phyloP scores from a whole-genome alignment of 1,140 invertebrate genomes.

The Helicoverpa zea region DNA sequence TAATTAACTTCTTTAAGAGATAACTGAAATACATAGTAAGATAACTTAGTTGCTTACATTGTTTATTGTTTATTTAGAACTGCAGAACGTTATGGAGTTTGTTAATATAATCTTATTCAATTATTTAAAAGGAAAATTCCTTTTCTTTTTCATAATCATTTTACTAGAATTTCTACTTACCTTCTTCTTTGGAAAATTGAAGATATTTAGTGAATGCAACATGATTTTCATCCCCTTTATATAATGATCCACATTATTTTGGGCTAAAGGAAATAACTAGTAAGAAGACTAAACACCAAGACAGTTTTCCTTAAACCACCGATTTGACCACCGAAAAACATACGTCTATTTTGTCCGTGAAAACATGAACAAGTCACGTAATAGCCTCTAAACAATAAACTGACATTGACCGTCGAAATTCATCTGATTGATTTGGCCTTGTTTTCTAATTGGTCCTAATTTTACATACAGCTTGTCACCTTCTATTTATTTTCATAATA shows the following conservation, averaged over 20 bases:
- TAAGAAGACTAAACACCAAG: no score
- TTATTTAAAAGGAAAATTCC: no score
- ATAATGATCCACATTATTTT: no score
- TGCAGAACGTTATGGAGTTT: neutral
- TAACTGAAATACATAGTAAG: neutral
- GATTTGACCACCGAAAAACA: neutral
- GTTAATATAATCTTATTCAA: no score
- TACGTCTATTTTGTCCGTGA: neutral
- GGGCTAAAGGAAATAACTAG: no score
- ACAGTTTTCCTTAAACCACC: no score
- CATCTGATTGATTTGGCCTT: slow-evolving; percentile 8
- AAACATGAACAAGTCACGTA: neutral
- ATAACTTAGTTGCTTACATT: neutral
- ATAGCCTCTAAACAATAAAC: neutral
- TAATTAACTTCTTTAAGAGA: neutral
- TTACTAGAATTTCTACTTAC: no score
- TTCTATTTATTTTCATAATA: neutral
- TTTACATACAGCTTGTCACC: neutral
- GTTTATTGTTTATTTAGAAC: neutral
- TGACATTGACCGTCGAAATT: slow-evolving; percentile 22
- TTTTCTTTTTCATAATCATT: no score
- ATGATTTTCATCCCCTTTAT: no score
- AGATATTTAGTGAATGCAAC: no score
- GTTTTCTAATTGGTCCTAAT: neutral
- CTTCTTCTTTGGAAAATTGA: no score